A percentile compares a stretch with the other conserved stretches of the same genome.
phyloP scores from a whole-genome alignment of 2,797 vertebrate species.

The Gadopsis bispinosus region DNA sequence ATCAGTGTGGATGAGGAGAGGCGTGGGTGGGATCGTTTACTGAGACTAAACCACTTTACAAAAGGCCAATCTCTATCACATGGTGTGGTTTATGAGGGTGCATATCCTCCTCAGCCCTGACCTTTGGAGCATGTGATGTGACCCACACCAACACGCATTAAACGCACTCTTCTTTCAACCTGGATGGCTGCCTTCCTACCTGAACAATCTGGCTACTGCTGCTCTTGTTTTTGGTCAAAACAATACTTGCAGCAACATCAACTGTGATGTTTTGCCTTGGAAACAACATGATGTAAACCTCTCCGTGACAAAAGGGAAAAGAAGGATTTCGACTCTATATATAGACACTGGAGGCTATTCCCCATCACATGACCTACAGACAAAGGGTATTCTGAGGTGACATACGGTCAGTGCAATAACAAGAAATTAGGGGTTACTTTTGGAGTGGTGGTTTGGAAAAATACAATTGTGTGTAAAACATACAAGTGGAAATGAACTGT shows the following conservation, averaged over 20 bases:
- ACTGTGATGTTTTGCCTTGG: slow-evolving; percentile 23
- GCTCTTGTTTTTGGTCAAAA: slow-evolving; percentile 36
- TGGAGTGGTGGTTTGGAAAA: background rate
- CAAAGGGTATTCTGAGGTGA: background rate
- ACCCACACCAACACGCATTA: background rate
- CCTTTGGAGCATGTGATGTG: slow-evolving; percentile 35
- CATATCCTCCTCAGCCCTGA: slow-evolving; percentile 22
- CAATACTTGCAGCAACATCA: background rate
- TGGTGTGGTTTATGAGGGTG: slow-evolving; percentile 46
- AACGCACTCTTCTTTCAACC: background rate
- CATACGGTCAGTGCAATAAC: too few species aligned
- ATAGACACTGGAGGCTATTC: background rate
- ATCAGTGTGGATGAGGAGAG: slow-evolving; percentile 12
- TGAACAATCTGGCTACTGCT: background rate
- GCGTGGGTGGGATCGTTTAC: slow-evolving; percentile 27
- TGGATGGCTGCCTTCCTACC: background rate
- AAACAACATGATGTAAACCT: slow-evolving; percentile 8
- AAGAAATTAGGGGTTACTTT: background rate
- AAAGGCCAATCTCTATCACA: slow-evolving; percentile 19
- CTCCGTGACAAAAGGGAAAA: background rate
- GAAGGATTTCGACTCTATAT: background rate
- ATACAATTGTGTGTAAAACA: background rate
- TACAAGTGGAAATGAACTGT: background rate
- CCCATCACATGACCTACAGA: background rate
- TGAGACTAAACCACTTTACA: slow-evolving; percentile 17